Evolutionary conservation across 2,888 invertebrate species (phyloP), one percentile per base, ranked within the genome.

Genomic region (Caenorhabditis sp.): DNA sequence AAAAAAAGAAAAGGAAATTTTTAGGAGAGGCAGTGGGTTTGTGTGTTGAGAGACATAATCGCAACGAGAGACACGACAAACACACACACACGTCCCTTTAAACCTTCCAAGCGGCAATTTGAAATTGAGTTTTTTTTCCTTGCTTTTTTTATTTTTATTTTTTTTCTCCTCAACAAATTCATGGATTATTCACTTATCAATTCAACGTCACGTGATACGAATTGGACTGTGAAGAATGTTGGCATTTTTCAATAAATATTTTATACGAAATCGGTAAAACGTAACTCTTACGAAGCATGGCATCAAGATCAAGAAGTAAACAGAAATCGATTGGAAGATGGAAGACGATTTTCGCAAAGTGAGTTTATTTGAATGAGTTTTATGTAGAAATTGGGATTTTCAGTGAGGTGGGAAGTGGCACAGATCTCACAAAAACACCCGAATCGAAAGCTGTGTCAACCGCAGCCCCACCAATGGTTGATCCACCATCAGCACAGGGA

Each of bases 51-150:
- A 54, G 23, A 19, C 24, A 26, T 1, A 31, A 19, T 58, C 67
- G 67, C 37, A 53, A 58, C 64, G 71, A 71, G 71, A 71, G 66
- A 63, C 57, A 51, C 21, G 17, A 43, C 12, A 19, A n/a, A 49
- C 19, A n/a, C 31, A 68, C 61, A 8, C 58, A 62, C 31, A 37
- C 62, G 72, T 63, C 65, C 72, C 72, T 72, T 72, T 68, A 72
- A 72, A 19, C 57, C 3, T 5, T 51, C 23, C 21, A 6, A 17
- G 43, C 43, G 43, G 43, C 43, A 12, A 17, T 43, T 43, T 17
- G 43, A 43, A n/a, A 26, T 54, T 10, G 8, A 54, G 8, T 12
- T 54, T 14, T 24, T 54, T 54, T 54, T 54, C 21, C 5, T 54
- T 54, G 8, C 19, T 6, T 26, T 23, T 26, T 24, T 24, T 17